Conservation (phyloP, 2,888 invertebrate genomes). For the Drosophila nr. medialis region DNA sequence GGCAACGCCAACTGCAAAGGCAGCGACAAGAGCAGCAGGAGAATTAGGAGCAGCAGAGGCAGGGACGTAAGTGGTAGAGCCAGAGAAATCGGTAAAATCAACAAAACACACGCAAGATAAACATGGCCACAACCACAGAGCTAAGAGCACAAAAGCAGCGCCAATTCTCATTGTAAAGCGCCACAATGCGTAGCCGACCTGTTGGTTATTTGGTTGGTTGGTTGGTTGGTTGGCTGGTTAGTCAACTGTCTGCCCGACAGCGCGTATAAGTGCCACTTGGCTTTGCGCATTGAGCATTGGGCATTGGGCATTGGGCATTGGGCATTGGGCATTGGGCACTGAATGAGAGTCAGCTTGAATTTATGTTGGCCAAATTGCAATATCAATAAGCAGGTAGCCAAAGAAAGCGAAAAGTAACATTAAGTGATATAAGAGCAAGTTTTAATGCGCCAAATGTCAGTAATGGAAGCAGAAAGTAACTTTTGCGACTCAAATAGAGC, state of each 20-base stretch:
- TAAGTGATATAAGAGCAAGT: conserved; percentile 28
- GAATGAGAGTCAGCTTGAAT: conserved; percentile 42
- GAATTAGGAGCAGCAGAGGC: not conserved
- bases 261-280: conserved; percentile 52
- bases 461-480: conserved; percentile 20
- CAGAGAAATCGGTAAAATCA: conserved; percentile 72
- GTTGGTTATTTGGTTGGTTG: conserved; percentile 38
- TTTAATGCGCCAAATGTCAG: conserved; percentile 43
- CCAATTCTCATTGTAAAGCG: conserved; percentile 42
- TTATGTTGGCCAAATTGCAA: conserved; percentile 67
- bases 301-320: not conserved
- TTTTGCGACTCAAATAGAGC: conserved; percentile 12
- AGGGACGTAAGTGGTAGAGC: not conserved
- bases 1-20: too few species aligned
- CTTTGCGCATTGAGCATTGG: conserved; percentile 2
- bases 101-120: conserved; percentile 75
- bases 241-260: conserved; percentile 30
- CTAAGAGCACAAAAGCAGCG: conserved; percentile 41
- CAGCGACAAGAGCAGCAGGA: not conserved
- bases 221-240: conserved; percentile 10
- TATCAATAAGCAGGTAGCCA: conserved; percentile 60
- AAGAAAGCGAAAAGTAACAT: conserved; percentile 10
- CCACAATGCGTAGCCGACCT: conserved; percentile 57
- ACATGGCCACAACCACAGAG: conserved; percentile 40
- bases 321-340: conserved; percentile 27